Evolutionary conservation across 2,888 invertebrate genomes (phyloP).

Genomic region (Galeopsomyia nigrocyanea): DNA sequence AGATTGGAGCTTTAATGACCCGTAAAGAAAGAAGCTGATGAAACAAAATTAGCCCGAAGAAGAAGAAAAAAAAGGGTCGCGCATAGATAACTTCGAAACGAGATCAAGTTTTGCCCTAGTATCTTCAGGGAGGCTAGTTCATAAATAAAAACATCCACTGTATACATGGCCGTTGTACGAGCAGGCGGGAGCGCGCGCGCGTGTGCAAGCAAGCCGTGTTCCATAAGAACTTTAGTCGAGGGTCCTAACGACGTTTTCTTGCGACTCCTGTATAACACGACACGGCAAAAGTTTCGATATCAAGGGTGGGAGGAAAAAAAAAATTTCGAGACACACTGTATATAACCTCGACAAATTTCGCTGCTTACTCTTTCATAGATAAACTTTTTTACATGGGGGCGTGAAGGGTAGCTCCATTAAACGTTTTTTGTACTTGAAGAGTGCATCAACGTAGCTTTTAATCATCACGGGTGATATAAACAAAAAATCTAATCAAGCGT

Average conservation of each 20-base stretch:
- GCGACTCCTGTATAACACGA: slow-evolving; percentile 6
- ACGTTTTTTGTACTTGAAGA: too few relatives aligned
- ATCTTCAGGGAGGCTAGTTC: slow-evolving; percentile 28
- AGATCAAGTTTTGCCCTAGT: slow-evolving; percentile 35
- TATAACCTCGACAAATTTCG: slow-evolving; percentile 14
- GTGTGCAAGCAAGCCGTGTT: background rate
- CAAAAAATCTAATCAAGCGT: slow-evolving; percentile 6
- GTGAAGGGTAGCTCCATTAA: too few relatives aligned
- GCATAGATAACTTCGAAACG: slow-evolving; percentile 42
- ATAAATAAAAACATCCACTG: slow-evolving; percentile 46
- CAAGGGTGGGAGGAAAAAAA: slow-evolving; percentile 12
- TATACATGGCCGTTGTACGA: background rate
- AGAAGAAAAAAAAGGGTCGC: slow-evolving; percentile 15
- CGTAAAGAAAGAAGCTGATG: too few relatives aligned
- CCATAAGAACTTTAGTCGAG: slow-evolving; percentile 40
- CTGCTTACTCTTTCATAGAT: too few relatives aligned
- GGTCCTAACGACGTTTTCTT: slow-evolving; percentile 47
- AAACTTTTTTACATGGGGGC: too few relatives aligned
- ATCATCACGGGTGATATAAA: slow-evolving; percentile 4
- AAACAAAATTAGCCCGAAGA: slow-evolving; percentile 3
- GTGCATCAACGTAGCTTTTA: background rate
- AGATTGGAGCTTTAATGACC: slow-evolving; percentile 17
- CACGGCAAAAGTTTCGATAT: slow-evolving; percentile 37
- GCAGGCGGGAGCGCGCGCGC: background rate
- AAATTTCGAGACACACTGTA: slow-evolving; percentile 15